Percentiles rank a stretch among this genome's conserved stretches.
Evolutionary conservation across 2,797 vertebrate genomes (phyloP).

Genomic region (Gambusia yucatana): DNA sequence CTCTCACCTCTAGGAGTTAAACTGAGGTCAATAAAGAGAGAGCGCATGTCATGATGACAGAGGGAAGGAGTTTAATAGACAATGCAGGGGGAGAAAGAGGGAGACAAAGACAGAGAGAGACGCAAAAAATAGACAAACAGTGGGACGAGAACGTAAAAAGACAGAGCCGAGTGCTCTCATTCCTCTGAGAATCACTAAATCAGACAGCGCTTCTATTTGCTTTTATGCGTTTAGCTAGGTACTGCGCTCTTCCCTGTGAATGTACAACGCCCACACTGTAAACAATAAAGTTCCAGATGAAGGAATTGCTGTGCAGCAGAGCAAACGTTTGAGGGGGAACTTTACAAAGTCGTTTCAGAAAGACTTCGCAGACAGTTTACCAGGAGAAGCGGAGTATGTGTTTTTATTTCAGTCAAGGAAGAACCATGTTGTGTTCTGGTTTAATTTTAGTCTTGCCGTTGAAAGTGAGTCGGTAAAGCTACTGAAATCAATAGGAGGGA

Average conservation of each 20-base stretch:
- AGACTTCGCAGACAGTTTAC: constrained; percentile 10
- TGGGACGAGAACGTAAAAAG: constrained; percentile 31
- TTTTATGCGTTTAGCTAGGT: constrained; percentile 50
- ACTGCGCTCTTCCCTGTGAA: constrained; percentile 24
- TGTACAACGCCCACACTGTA: constrained; percentile 54
- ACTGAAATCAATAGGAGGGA: constrained; percentile 4
- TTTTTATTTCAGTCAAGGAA: constrained; percentile 1
- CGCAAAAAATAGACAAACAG: constrained; percentile 56
- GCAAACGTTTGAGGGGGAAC: constrained; percentile 3
- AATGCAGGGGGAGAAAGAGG: constrained; percentile 20
- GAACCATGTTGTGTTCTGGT: neutral
- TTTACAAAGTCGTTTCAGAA: constrained; percentile 33
- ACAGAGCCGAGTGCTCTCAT: constrained; percentile 34
- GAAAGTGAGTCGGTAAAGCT: constrained; percentile 1
- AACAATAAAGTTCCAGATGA: constrained; percentile 53
- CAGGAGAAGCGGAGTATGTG: constrained; percentile 3
- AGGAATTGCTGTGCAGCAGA: constrained; percentile 16
- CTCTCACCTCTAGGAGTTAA: constrained; percentile 19
- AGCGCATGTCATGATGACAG: constrained; percentile 14
- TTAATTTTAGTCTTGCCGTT: neutral
- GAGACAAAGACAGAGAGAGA: neutral
- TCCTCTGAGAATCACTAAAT: constrained; percentile 55
- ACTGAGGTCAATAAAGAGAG: constrained; percentile 17
- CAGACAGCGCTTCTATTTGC: constrained; percentile 45
- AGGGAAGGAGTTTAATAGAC: constrained; percentile 32